Conservation (phyloP, 2,113 vertebrate species). For the Brevimyrus niger region DNA sequence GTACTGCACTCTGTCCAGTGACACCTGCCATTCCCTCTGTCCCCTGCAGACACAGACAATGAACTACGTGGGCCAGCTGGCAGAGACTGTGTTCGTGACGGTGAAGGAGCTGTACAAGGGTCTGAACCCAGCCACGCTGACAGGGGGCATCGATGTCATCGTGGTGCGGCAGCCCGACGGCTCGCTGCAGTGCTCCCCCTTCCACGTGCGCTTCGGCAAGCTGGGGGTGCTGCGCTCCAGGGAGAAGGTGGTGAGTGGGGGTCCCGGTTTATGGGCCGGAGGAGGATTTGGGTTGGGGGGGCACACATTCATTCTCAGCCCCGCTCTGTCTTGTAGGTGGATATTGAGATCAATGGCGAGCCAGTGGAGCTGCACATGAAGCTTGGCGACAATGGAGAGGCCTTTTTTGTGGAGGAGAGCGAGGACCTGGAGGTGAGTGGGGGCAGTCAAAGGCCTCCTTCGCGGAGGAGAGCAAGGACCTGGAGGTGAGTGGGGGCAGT, state of each 20-base stretch:
- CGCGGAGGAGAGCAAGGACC: slow-evolving; percentile 70
- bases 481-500: slow-evolving; percentile 52
- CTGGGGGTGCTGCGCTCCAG: slow-evolving; percentile 82
- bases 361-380: slow-evolving; percentile 88
- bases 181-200: slow-evolving; percentile 84
- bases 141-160: slow-evolving; percentile 81
- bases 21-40: background rate
- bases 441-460: slow-evolving; percentile 76
- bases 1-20: background rate
- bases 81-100: slow-evolving; percentile 75
- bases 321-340: slow-evolving; percentile 63
- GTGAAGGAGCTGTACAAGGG: slow-evolving; percentile 84
- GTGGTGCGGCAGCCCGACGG: slow-evolving; percentile 84
- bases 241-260: slow-evolving; percentile 84
- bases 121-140: slow-evolving; percentile 83
- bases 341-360: slow-evolving; percentile 89
- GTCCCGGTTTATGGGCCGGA: background rate
- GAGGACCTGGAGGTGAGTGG: slow-evolving; percentile 49
- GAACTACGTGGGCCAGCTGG: slow-evolving; percentile 89
- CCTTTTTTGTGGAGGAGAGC: slow-evolving; percentile 83
- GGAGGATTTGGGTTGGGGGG: background rate
- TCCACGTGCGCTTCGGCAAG: slow-evolving; percentile 90
- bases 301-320: background rate
- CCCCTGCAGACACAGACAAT: slow-evolving; percentile 67
- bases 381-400: slow-evolving; percentile 87